These are phyloP conservation scores for Dreissena rostriformis DNA, from an alignment of 1,140 invertebrate genomes.

Conservation along the genomic window DNA sequence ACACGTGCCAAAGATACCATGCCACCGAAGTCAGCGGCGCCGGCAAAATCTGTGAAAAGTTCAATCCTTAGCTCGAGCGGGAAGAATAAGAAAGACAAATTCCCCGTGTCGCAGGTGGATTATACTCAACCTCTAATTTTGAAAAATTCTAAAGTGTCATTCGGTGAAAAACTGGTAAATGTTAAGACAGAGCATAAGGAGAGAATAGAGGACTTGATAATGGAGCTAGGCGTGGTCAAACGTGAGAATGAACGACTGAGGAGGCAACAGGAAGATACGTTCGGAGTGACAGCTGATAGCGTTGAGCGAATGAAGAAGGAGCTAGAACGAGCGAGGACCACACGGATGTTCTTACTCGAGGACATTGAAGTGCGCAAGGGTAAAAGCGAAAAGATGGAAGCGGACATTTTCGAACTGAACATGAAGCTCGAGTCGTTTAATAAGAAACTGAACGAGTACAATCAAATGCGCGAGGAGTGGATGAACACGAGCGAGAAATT, in stretches of 20 bases:
- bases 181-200: conserved; percentile 46
- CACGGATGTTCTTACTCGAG: conserved; percentile 53
- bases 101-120: conserved; percentile 39
- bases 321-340: conserved; percentile 55
- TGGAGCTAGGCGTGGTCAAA: conserved; percentile 54
- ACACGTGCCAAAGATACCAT: not conserved
- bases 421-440: conserved; percentile 57
- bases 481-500: conserved; percentile 45
- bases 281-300: conserved; percentile 50
- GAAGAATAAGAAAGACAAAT: conserved; percentile 23
- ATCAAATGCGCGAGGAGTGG: conserved; percentile 50
- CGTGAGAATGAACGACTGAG: conserved; percentile 58
- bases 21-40: conserved; percentile 6
- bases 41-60: not conserved
- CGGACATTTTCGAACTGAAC: conserved; percentile 61
- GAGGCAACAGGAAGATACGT: conserved; percentile 49
- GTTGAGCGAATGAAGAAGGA: conserved; percentile 61
- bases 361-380: conserved; percentile 57
- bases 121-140: conserved; percentile 46
- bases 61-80: not conserved
- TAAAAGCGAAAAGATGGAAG: conserved; percentile 52
- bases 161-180: conserved; percentile 47
- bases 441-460: conserved; percentile 58
- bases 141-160: conserved; percentile 50
- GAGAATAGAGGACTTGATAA: conserved; percentile 51